These are phyloP conservation scores for Muraenolepis orangiensis DNA, from an alignment of 2,797 vertebrate species.

Conservation along the genomic window DNA sequence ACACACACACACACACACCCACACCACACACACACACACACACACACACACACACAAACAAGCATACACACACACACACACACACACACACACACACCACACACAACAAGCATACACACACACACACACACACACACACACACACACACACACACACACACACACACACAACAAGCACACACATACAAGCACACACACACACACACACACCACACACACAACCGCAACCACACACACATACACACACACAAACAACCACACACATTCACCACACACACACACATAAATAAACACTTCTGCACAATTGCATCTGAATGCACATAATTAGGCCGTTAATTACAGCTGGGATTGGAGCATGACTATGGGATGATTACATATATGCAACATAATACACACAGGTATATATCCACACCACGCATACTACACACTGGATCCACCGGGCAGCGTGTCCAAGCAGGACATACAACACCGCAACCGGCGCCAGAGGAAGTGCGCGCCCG, in stretches of 20 bases:
- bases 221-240: not conserved
- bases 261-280: not conserved
- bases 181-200: not conserved
- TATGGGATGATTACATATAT: slow-evolving; percentile 37
- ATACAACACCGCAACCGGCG: too few species aligned
- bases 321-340: slow-evolving; percentile 9
- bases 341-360: slow-evolving; percentile 20
- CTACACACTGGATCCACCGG: not conserved
- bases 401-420: slow-evolving; percentile 10
- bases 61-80: slow-evolving; percentile 1
- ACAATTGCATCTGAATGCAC: not conserved
- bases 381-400: slow-evolving; percentile 18
- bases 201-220: slow-evolving; percentile 2
- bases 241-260: slow-evolving; percentile 1
- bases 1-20: too few species aligned
- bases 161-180: slow-evolving; percentile 5
- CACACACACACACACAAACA: slow-evolving; percentile 9
- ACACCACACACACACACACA: too few species aligned
- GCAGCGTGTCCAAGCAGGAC: slow-evolving; percentile 7
- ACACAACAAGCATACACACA: too few species aligned
- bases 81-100: too few species aligned
- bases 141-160: too few species aligned
- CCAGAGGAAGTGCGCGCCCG: slow-evolving; percentile 24
- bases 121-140: too few species aligned
- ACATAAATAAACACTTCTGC: not conserved